Evolutionary conservation across 2,888 invertebrate genomes (phyloP), one percentile per base, ranked within the genome.

Genomic region (Cheilosia vulpina): DNA sequence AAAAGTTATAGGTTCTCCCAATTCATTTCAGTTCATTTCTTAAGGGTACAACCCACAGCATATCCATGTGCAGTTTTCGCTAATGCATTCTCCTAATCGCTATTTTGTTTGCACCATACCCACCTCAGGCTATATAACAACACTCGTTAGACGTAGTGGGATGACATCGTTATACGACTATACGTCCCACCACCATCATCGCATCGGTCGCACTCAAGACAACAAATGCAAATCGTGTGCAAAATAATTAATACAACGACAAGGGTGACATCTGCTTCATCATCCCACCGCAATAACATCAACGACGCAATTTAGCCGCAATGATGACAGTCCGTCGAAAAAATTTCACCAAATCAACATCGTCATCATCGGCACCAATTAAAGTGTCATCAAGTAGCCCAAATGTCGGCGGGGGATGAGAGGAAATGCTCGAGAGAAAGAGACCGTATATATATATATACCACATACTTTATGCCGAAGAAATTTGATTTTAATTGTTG

Each of bases 401-500:
- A 73, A 24, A 24, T 65, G 65, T 57, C 17, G 31, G 50, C 21
- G 31, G 50, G 68, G 75, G 75, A 79, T 81, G 68, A 75, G 63
- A 9, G 62, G 24, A 2, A 4, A n/a, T 9, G 17, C 21, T 27
- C 15, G 9, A 41, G 45, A 19, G 24, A 38, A 31, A 27, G 15
- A 41, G 52, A 41, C 71, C 31, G 27, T 27, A 5, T 27, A 31
- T n/a, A n/a, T n/a, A n/a, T n/a, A n/a, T n/a, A n/a, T n/a, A n/a
- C n/a, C n/a, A 58, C 75, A 58, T 69, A 73, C 73, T 65, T 43
- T 41, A 65, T 45, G 57, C 58, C 69, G 55, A 65, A 77, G 73
- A 87, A 87, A 87, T 87, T 81, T 82, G 87, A 81, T 87, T 87
- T 87, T 87, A 87, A 87, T 87, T 87, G 87, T 52, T 50, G 43